These are phyloP conservation scores for Eublepharis macularius DNA, from an alignment of 2,113 vertebrate species.

Conservation along the genomic window DNA sequence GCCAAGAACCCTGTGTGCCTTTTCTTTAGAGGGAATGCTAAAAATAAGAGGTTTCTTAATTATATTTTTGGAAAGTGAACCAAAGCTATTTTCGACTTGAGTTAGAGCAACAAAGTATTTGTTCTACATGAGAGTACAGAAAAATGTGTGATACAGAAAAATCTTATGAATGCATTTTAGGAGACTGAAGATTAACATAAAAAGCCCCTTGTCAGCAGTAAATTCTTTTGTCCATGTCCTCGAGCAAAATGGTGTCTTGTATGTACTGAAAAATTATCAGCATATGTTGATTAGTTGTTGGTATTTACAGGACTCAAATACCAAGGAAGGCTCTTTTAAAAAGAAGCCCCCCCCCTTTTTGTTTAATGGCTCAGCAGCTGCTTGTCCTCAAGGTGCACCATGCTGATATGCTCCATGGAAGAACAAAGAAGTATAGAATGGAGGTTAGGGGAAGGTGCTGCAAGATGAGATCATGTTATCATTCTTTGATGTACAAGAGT, in stretches of 20 bases:
- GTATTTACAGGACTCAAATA: constrained; percentile 52
- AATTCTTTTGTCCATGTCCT: constrained; percentile 55
- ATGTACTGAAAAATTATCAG: constrained; percentile 27
- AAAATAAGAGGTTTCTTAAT: background rate
- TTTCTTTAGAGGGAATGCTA: background rate
- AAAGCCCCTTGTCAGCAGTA: constrained; percentile 27
- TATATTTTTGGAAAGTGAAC: background rate
- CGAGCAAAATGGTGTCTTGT: constrained; percentile 35
- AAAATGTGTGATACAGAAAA: constrained; percentile 37
- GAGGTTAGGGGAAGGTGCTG: constrained; percentile 43
- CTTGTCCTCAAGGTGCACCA: constrained; percentile 37
- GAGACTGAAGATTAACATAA: constrained; percentile 56
- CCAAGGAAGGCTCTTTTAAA: constrained; percentile 12
- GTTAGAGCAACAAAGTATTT: background rate
- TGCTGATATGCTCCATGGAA: constrained; percentile 22
- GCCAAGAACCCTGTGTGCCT: background rate
- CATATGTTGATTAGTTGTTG: constrained; percentile 45
- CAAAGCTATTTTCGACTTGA: background rate
- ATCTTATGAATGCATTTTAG: constrained; percentile 35
- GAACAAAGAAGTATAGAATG: constrained; percentile 31
- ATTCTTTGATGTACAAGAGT: constrained; percentile 23
- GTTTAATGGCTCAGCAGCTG: constrained; percentile 30
- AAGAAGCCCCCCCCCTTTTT: background rate
- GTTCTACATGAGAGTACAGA: constrained; percentile 12
- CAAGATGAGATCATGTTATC: constrained; percentile 36